Conservation (phyloP, 2,888 invertebrate species). For the Acrobasis repandana region DNA sequence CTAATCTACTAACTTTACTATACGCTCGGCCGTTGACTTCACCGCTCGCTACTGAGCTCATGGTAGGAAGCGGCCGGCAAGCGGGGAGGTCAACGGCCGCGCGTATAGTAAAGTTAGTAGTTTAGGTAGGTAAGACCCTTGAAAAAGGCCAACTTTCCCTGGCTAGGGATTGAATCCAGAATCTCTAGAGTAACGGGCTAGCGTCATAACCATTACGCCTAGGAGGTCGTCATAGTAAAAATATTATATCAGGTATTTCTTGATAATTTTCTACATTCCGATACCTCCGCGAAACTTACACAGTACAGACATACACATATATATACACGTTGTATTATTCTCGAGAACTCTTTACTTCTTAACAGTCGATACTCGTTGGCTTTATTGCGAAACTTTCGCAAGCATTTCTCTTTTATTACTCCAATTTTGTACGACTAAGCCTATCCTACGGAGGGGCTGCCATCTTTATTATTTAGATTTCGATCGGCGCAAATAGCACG, state of each 20-base stretch:
- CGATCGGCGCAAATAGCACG: slow-evolving; percentile 50
- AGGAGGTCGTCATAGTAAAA: no score
- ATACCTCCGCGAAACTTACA: slow-evolving; percentile 22
- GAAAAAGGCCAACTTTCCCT: no score
- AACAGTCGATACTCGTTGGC: slow-evolving; percentile 81
- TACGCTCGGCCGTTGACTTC: no score
- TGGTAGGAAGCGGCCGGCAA: no score
- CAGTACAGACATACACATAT: slow-evolving; percentile 25
- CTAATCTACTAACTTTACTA: no score
- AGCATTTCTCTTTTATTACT: slow-evolving; percentile 82
- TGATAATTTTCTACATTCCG: background rate
- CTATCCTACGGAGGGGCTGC: slow-evolving; percentile 66
- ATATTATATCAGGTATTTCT: background rate
- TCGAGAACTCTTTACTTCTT: slow-evolving; percentile 78
- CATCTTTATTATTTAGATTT: slow-evolving; percentile 81
- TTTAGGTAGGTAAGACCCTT: no score
- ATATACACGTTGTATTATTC: slow-evolving; percentile 47
- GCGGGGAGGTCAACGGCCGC: no score
- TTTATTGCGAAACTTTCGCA: slow-evolving; percentile 82
- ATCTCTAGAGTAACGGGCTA: no score
- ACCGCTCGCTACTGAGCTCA: no score
- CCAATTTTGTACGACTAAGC: slow-evolving; percentile 81
- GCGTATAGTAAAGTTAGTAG: no score
- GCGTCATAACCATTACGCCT: no score
- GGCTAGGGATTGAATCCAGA: no score